Conservation (phyloP, 1,140 invertebrate species). For the Dendrolimus punctatus region DNA sequence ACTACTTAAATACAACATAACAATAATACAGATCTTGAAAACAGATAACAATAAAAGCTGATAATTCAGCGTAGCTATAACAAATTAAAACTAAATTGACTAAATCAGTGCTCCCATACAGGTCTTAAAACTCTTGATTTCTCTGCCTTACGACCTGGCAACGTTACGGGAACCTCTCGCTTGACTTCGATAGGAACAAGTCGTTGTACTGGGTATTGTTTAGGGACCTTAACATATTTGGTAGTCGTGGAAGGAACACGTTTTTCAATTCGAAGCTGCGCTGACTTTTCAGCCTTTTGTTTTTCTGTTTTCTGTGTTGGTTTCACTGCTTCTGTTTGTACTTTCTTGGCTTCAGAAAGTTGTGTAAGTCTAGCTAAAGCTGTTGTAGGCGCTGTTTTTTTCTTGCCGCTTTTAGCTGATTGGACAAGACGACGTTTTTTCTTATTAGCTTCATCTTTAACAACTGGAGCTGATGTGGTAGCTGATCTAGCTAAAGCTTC, state of each 20-base stretch:
- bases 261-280: conserved; percentile 21
- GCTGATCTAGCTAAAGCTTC: conserved; percentile 27
- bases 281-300: conserved; percentile 18
- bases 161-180: conserved; percentile 20
- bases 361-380: background rate
- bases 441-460: conserved; percentile 24
- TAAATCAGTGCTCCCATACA: conserved; percentile 27
- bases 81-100: conserved; percentile 1
- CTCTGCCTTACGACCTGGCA: conserved; percentile 20
- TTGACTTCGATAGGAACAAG: conserved; percentile 18
- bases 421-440: conserved; percentile 24
- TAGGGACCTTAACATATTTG: conserved; percentile 21
- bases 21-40: conserved; percentile 8
- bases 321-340: conserved; percentile 27
- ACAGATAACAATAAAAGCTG: conserved; percentile 6
- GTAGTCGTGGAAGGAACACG: conserved; percentile 6
- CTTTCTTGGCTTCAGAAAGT: conserved; percentile 2
- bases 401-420: background rate
- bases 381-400: no score
- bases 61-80: conserved; percentile 5
- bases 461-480: conserved; percentile 16
- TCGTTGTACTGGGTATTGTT: conserved; percentile 19
- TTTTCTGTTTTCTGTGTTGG: conserved; percentile 22
- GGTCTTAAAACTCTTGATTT: conserved; percentile 25
- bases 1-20: conserved; percentile 3